A percentile compares a stretch with the other conserved stretches of the same genome.
Conservation (phyloP, 2,113 vertebrate genomes). For the Phocoena sinus region DNA sequence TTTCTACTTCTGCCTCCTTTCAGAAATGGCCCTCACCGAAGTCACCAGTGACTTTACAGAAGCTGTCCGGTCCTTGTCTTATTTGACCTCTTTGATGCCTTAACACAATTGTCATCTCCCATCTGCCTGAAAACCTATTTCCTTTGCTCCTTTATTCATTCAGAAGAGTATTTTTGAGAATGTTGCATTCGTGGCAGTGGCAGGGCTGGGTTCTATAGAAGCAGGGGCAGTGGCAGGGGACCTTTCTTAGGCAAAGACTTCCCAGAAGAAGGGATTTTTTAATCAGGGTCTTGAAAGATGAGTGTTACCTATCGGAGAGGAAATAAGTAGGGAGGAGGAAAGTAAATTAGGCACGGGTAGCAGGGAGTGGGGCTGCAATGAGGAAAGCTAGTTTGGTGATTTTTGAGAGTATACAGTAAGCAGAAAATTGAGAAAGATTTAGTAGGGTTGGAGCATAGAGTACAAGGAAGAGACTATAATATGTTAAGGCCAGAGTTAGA, state of each 20-base stretch:
- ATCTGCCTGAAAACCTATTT: not conserved
- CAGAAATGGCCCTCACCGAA: not conserved
- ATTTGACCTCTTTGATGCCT: not conserved
- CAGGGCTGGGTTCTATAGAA: not conserved
- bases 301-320: not conserved
- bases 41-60: not conserved
- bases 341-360: not conserved
- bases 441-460: not conserved
- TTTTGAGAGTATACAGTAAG: not conserved
- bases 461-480: not conserved
- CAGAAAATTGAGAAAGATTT: not conserved
- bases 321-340: not conserved
- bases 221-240: not conserved
- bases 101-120: not conserved
- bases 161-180: not conserved
- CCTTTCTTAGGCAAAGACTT: not conserved
- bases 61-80: not conserved
- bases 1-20: not conserved
- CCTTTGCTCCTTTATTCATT: not conserved
- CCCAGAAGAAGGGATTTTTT: not conserved
- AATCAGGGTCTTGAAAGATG: not conserved
- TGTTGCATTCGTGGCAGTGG: not conserved
- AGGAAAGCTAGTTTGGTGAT: not conserved
- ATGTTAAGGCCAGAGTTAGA: not conserved
- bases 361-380: not conserved